phyloP scores from a whole-genome alignment of 1,140 invertebrate genomes.

The Hydropsyche tenuis region DNA sequence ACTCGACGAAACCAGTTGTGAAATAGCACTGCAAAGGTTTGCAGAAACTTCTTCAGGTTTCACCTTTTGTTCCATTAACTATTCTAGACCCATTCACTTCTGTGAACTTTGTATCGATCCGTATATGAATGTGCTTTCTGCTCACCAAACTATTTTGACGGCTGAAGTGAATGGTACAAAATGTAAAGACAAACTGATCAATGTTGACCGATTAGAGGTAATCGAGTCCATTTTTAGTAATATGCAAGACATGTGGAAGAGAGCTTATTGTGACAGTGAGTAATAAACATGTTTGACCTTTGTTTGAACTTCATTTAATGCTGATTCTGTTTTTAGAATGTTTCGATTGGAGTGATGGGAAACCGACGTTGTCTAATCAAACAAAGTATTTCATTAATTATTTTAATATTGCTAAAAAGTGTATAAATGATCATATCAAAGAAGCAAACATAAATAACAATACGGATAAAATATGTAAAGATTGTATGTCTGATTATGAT shows the following conservation, averaged over 20 bases:
- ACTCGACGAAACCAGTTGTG: slow-evolving; percentile 50
- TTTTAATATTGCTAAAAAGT: slow-evolving; percentile 58
- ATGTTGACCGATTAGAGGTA: slow-evolving; percentile 64
- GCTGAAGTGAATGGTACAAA: slow-evolving; percentile 59
- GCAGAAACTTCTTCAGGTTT: slow-evolving; percentile 61
- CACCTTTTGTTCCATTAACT: slow-evolving; percentile 61
- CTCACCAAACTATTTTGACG: slow-evolving; percentile 59
- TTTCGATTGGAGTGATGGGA: slow-evolving; percentile 58
- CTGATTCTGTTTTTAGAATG: slow-evolving; percentile 59
- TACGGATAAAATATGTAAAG: slow-evolving; percentile 58
- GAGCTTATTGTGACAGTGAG: slow-evolving; percentile 65
- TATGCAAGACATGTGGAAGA: slow-evolving; percentile 61
- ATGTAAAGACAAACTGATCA: slow-evolving; percentile 62
- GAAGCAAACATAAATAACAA: slow-evolving; percentile 49
- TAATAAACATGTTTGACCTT: slow-evolving; percentile 32
- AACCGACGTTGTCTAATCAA: slow-evolving; percentile 57
- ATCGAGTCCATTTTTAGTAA: slow-evolving; percentile 61
- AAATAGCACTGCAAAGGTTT: slow-evolving; percentile 56
- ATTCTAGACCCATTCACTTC: slow-evolving; percentile 63
- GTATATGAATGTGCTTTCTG: slow-evolving; percentile 60
- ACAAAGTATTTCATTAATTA: slow-evolving; percentile 60
- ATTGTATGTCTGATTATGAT: slow-evolving; percentile 63
- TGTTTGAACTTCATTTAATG: no score
- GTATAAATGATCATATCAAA: slow-evolving; percentile 57
- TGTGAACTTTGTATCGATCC: slow-evolving; percentile 63